Evolutionary conservation across 1,140 invertebrate species (phyloP).

Genomic region (Bursaphelenchus mucronatus): DNA sequence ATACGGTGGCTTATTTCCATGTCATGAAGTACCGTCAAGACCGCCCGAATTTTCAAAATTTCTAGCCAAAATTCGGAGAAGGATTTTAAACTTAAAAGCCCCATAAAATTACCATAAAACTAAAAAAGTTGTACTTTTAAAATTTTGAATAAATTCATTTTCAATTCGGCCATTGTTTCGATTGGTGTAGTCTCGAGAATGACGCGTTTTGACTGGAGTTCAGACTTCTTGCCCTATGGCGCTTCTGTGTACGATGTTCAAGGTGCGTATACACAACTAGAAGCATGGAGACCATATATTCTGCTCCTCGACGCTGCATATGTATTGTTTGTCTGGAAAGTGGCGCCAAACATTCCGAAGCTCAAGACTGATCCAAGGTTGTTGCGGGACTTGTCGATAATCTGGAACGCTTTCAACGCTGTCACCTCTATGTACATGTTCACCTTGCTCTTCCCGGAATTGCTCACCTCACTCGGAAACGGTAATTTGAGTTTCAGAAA

Average conservation of each 20-base stretch:
- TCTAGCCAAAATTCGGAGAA: too few species aligned
- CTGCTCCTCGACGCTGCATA: conserved; percentile 8
- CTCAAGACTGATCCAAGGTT: not conserved
- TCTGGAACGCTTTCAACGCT: conserved; percentile 30
- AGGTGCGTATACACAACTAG: not conserved
- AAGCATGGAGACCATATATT: not conserved
- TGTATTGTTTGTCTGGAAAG: conserved; percentile 15
- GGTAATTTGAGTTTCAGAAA: conserved; percentile 11
- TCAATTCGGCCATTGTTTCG: too few species aligned
- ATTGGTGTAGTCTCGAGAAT: too few species aligned
- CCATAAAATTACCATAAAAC: too few species aligned
- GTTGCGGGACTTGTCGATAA: conserved; percentile 11
- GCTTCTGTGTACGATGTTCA: not conserved
- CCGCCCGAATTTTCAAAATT: too few species aligned
- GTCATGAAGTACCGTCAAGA: too few species aligned
- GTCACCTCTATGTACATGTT: conserved; percentile 20
- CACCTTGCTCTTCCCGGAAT: conserved; percentile 14
- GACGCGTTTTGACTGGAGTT: too few species aligned
- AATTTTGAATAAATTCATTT: too few species aligned
- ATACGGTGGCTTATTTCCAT: too few species aligned
- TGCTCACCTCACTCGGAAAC: conserved; percentile 13
- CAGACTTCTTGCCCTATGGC: too few species aligned
- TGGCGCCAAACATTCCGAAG: not conserved
- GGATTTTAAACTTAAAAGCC: too few species aligned
- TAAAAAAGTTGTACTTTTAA: too few species aligned